A percentile compares a stretch with the other conserved stretches of the same genome.
phyloP scores from a whole-genome alignment of 2,888 invertebrate species.

The Endotricha flammealis region DNA sequence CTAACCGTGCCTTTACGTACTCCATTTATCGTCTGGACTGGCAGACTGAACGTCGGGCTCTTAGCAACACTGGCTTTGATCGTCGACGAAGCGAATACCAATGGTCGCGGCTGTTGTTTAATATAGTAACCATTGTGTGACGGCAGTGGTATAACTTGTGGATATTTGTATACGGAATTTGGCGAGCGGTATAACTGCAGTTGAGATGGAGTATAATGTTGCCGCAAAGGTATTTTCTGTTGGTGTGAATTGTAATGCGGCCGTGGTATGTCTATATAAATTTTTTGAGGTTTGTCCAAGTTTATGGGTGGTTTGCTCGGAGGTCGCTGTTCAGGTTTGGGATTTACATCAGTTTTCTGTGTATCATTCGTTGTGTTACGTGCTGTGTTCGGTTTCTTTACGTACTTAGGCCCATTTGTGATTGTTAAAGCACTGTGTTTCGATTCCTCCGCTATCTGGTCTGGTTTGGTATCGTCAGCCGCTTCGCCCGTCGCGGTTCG shows the following conservation, averaged over 20 bases:
- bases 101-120: conserved; percentile 34
- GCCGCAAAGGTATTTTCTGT: conserved; percentile 34
- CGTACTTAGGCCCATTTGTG: conserved; percentile 50
- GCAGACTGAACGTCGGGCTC: conserved; percentile 55
- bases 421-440: conserved; percentile 51
- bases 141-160: conserved; percentile 50
- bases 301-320: conserved; percentile 59
- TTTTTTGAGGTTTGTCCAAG: conserved; percentile 41
- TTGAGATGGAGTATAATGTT: conserved; percentile 42
- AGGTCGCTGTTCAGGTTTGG: conserved; percentile 43
- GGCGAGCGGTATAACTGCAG: conserved; percentile 36
- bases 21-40: conserved; percentile 62
- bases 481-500: conserved; percentile 50
- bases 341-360: conserved; percentile 32
- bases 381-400: conserved; percentile 30
- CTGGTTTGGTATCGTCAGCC: conserved; percentile 35
- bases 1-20: conserved; percentile 53
- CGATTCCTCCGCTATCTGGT: conserved; percentile 62
- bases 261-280: conserved; percentile 37
- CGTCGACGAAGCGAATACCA: conserved; percentile 45
- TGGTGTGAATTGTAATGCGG: conserved; percentile 39
- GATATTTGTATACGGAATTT: conserved; percentile 55
- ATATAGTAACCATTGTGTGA: conserved; percentile 36
- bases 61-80: conserved; percentile 41
- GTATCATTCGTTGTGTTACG: conserved; percentile 23